Evolutionary conservation across 1,140 invertebrate genomes (phyloP).

Genomic region (Zaprionus taronus): DNA sequence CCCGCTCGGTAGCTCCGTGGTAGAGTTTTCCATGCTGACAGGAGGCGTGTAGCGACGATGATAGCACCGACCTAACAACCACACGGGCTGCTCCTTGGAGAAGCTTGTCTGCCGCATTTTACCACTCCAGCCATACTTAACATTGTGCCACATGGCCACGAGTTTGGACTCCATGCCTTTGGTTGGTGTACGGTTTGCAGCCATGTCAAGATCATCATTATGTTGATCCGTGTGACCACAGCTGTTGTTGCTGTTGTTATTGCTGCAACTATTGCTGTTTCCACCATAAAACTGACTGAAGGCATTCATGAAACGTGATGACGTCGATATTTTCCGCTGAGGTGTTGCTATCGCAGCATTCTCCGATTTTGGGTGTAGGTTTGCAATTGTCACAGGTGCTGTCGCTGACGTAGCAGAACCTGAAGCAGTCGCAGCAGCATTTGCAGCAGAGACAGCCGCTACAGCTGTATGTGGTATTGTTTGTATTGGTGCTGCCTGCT

Average conservation of each 20-base stretch:
- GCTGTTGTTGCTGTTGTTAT: conserved; percentile 22
- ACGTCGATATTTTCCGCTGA: conserved; percentile 80
- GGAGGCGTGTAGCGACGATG: conserved; percentile 89
- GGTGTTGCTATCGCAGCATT: conserved; percentile 68
- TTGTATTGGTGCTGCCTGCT: conserved; percentile 77
- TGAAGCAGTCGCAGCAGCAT: conserved; percentile 27
- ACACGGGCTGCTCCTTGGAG: conserved; percentile 94
- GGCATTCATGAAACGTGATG: conserved; percentile 83
- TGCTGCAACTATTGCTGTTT: conserved; percentile 30
- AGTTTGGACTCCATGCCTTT: conserved; percentile 92
- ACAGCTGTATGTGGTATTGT: conserved; percentile 55
- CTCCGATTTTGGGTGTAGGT: conserved; percentile 60
- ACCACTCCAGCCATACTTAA: conserved; percentile 94
- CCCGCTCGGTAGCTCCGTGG: conserved; percentile 86
- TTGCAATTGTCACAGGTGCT: conserved; percentile 43
- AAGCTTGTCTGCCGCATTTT: conserved; percentile 92
- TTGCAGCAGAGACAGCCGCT: conserved; percentile 23
- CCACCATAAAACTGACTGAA: conserved; percentile 79
- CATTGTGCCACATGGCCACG: conserved; percentile 94
- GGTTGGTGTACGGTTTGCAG: conserved; percentile 75
- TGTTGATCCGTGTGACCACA: conserved; percentile 62
- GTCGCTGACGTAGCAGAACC: conserved; percentile 40
- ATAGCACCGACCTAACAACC: conserved; percentile 92
- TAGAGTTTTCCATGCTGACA: conserved; percentile 88
- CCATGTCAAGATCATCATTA: conserved; percentile 56